These are phyloP conservation scores for Spondyliosoma cantharus DNA, from an alignment of 2,797 vertebrate genomes.

Conservation along the genomic window DNA sequence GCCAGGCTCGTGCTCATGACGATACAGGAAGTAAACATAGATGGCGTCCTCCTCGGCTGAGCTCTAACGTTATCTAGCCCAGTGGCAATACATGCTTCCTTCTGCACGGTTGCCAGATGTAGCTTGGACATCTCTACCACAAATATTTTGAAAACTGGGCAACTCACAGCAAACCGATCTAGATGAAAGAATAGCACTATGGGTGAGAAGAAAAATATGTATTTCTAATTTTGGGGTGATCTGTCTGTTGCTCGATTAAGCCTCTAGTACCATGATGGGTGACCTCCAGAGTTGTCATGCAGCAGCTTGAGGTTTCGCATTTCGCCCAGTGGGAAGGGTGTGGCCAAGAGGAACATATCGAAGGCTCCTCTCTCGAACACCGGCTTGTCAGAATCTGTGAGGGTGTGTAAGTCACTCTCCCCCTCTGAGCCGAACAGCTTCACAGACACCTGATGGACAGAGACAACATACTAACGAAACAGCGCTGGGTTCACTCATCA, in stretches of 20 bases:
- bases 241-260: not conserved
- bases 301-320: constrained; percentile 84
- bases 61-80: too few relatives aligned
- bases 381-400: constrained; percentile 84
- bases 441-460: constrained; percentile 78
- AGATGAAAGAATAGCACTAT: too few relatives aligned
- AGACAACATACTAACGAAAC: not conserved
- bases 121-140: too few relatives aligned
- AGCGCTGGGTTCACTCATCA: constrained; percentile 5
- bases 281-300: constrained; percentile 86
- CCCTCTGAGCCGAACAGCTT: constrained; percentile 84
- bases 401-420: constrained; percentile 79
- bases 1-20: too few relatives aligned
- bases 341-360: constrained; percentile 87
- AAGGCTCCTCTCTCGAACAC: constrained; percentile 85
- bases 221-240: too few relatives aligned
- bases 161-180: too few relatives aligned
- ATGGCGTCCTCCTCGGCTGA: too few relatives aligned
- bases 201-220: too few relatives aligned
- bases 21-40: too few relatives aligned
- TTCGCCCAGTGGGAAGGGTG: constrained; percentile 84
- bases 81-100: too few relatives aligned
- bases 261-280: constrained; percentile 82
- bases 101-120: too few relatives aligned
- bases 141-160: too few relatives aligned